Conservation (phyloP, 92 coral and sea anemone species). For the Zoanthus sansibaricus region DNA sequence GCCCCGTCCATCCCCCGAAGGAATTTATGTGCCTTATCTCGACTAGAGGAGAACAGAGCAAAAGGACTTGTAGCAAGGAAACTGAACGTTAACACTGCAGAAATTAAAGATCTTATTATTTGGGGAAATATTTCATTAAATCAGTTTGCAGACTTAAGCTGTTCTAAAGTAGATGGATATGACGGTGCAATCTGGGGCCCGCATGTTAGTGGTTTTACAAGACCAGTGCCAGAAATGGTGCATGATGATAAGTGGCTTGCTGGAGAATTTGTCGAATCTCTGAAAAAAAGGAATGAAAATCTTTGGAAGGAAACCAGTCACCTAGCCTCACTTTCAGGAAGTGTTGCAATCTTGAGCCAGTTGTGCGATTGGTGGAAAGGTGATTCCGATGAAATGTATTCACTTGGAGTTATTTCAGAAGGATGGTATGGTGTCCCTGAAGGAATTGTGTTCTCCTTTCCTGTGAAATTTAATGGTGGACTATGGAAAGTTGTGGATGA, state of each 20-base stretch:
- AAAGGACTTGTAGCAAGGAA: slow-evolving; percentile 88
- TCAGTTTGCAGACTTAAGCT: slow-evolving; percentile 74
- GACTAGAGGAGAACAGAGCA: slow-evolving; percentile 88
- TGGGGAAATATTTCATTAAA: slow-evolving; percentile 89
- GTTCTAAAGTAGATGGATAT: slow-evolving; percentile 90
- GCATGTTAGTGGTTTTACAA: slow-evolving; percentile 89
- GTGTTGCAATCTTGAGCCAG: slow-evolving; percentile 80
- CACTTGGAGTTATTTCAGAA: slow-evolving; percentile 88
- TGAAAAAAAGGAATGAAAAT: slow-evolving; percentile 65
- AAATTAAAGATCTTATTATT: slow-evolving; percentile 84
- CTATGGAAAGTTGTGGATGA: slow-evolving; percentile 86
- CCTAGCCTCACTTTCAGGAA: slow-evolving; percentile 71
- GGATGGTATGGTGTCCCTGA: slow-evolving; percentile 96
- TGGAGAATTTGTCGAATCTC: slow-evolving; percentile 78
- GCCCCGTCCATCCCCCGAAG: slow-evolving; percentile 90
- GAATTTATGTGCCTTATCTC: slow-evolving; percentile 87
- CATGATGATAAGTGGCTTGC: slow-evolving; percentile 96
- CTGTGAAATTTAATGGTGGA: slow-evolving; percentile 84
- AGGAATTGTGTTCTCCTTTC: slow-evolving; percentile 89
- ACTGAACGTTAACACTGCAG: slow-evolving; percentile 89
- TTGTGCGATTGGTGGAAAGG: slow-evolving; percentile 84
- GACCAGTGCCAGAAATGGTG: slow-evolving; percentile 93
- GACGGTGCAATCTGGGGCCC: slow-evolving; percentile 99
- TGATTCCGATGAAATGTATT: slow-evolving; percentile 76
- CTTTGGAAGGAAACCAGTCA: slow-evolving; percentile 36